These are phyloP conservation scores for Xylophagus ater DNA, from an alignment of 2,888 invertebrate genomes.

Conservation along the genomic window DNA sequence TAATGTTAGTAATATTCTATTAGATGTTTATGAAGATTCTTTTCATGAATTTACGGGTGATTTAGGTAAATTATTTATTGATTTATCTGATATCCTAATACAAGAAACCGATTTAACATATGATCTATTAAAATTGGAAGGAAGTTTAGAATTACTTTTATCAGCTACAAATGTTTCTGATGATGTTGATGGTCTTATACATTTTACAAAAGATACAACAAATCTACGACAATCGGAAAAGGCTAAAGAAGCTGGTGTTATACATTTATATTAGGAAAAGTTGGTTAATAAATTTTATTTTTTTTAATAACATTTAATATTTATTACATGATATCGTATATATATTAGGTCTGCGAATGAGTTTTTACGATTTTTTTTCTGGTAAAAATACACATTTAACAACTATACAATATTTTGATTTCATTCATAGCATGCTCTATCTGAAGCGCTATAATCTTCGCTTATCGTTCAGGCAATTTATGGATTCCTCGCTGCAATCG, in stretches of 20 bases:
- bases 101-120: conserved; percentile 58
- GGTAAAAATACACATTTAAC: too few relatives aligned
- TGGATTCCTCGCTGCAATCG: too few relatives aligned
- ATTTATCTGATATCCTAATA: conserved; percentile 49
- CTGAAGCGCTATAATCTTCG: too few relatives aligned
- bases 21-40: conserved; percentile 62
- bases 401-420: too few relatives aligned
- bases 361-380: too few relatives aligned
- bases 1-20: conserved; percentile 60
- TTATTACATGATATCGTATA: too few relatives aligned
- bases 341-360: too few relatives aligned
- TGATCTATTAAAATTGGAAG: conserved; percentile 54
- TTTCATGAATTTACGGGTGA: conserved; percentile 51
- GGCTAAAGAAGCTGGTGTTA: conserved; percentile 28
- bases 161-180: conserved; percentile 46
- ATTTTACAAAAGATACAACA: conserved; percentile 20
- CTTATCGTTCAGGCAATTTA: too few relatives aligned
- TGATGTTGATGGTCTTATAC: conserved; percentile 21
- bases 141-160: conserved; percentile 54
- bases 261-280: too few relatives aligned
- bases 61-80: conserved; percentile 48
- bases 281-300: too few relatives aligned
- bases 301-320: too few relatives aligned
- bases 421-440: too few relatives aligned
- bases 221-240: conserved; percentile 27